Base-by-base conservation (phyloP, 1,140 invertebrate genomes). In the Brachionus angularis region DNA sequence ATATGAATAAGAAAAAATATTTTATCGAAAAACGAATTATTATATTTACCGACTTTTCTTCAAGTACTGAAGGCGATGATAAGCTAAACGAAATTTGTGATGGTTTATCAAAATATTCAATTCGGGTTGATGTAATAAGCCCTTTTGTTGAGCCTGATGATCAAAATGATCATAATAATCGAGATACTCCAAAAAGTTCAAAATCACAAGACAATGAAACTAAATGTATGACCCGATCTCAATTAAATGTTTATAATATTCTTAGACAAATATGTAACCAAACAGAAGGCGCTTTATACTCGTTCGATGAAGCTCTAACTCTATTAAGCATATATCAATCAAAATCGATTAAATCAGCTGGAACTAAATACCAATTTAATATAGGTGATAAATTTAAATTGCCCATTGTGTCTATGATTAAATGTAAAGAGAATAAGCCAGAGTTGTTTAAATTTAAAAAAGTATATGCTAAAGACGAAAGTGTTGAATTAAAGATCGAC, bases 261-360 rank as follows among this genome's bases (percentile, higher is more conserved):
- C 21, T 70, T 14, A 70, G 23, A n/a, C 21, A 52, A 36, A 16
- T 70, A 31, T 36, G 46, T 42, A 39, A 70, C 5, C 23, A 23
- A 34, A 33, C 72, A 3, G 61, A 62, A 39, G 50, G 61, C 7
- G 36, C 25, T 21, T 47, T 42, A 31, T 62, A 36, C 18, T 52
- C 36, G 16, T 72, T 67, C 77, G 83, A 82, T 67, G 81, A 85
- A 73, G 83, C 82, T n/a, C 73, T 84, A 25, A 79, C 83, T 36
- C 78, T 79, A 18, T 74, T 84, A 47, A 81, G 81, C 72, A 80
- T 78, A 61, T 84, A 82, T 74, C 80, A 83, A 72, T 78, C 80
- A 44, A 75, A 79, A 42, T 76, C 79, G 61, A 75, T 81, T 4
- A 74, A 77, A 34, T 79, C 81, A 14, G 76, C 78, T 3, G 78